Conservation (phyloP, 2,888 invertebrate genomes). For the Lycocerus yunnanus region DNA sequence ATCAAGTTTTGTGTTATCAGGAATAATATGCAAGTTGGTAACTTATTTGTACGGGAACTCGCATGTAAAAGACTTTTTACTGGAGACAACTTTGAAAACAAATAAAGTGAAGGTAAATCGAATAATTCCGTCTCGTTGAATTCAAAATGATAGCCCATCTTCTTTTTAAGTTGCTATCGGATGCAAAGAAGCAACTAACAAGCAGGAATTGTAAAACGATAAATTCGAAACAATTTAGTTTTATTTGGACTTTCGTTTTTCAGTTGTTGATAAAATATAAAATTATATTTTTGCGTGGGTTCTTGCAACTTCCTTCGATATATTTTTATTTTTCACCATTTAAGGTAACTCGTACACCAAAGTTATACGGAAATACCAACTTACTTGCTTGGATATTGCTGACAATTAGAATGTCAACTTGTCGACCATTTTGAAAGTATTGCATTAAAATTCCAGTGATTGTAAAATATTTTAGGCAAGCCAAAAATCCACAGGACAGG, state of each 20-base stretch:
- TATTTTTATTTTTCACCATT: background rate
- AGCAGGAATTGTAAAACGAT: background rate
- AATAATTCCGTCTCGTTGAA: slow-evolving; percentile 11
- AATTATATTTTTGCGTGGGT: background rate
- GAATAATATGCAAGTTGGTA: background rate
- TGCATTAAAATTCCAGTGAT: no score
- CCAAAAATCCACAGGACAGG: no score
- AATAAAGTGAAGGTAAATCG: slow-evolving; percentile 13
- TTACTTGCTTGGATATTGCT: no score
- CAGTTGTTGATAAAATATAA: background rate
- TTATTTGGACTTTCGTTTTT: background rate
- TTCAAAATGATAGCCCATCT: slow-evolving; percentile 5
- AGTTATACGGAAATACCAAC: no score
- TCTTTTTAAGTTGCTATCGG: background rate
- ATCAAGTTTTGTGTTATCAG: background rate
- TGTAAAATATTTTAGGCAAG: no score
- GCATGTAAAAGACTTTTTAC: background rate
- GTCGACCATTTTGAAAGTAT: no score
- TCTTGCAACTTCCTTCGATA: background rate
- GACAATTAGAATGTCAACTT: no score
- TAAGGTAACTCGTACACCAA: background rate
- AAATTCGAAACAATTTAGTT: background rate
- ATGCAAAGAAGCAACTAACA: background rate
- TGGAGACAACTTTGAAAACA: background rate
- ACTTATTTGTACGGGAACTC: background rate